Evolutionary conservation across 2,113 vertebrate genomes (phyloP).

Genomic region (Noturus placidus): DNA sequence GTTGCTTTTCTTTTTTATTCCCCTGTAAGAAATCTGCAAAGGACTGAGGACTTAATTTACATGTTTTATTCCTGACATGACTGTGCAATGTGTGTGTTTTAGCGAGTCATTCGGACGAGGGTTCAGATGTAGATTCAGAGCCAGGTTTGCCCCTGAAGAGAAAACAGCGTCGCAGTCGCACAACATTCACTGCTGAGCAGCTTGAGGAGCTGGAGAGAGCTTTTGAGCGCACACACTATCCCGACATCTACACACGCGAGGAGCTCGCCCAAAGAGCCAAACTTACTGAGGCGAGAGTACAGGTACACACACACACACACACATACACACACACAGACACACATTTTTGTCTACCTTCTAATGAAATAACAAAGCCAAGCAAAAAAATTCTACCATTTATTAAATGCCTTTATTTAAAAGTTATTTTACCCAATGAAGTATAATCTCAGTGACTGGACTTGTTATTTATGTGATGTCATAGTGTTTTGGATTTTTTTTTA

Average conservation of each 20-base stretch:
- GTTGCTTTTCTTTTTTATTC: neutral
- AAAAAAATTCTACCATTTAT: conserved; percentile 30
- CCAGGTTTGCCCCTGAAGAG: conserved; percentile 94
- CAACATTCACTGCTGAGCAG: conserved; percentile 96
- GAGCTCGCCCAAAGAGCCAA: conserved; percentile 96
- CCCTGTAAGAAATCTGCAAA: neutral
- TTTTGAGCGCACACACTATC: conserved; percentile 97
- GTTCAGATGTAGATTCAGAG: conserved; percentile 96
- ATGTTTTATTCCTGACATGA: neutral
- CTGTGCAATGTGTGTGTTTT: conserved; percentile 52
- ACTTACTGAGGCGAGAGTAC: conserved; percentile 94
- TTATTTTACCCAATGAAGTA: conserved; percentile 31
- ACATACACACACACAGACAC: conserved; percentile 9
- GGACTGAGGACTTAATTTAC: neutral
- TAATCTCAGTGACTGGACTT: conserved; percentile 22
- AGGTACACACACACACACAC: conserved; percentile 74
- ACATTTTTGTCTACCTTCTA: conserved; percentile 4
- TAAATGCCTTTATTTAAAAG: conserved; percentile 37
- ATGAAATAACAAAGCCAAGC: neutral
- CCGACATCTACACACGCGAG: conserved; percentile 97
- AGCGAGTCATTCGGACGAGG: conserved; percentile 94
- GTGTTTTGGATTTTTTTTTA: neutral
- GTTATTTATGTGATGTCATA: conserved; percentile 40
- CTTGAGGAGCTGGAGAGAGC: conserved; percentile 95
- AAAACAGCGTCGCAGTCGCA: conserved; percentile 94